Base-by-base conservation (phyloP, 1,140 invertebrate genomes). In the Calosoma granatense region DNA sequence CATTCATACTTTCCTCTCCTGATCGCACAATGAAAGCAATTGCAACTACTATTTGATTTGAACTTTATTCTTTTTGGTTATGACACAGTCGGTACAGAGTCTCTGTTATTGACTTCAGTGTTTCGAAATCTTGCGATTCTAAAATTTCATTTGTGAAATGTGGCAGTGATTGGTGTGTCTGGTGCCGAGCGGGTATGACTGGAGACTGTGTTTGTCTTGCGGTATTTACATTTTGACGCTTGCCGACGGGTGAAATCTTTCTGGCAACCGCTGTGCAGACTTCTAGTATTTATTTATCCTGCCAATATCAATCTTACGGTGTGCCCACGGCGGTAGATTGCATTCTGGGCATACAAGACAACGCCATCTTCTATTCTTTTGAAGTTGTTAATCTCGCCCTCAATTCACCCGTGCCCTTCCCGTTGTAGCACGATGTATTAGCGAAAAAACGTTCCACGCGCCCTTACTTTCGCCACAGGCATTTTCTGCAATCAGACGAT, bases 351-450 rank as follows among this genome's bases (percentile, higher is more conserved):
- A 17, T 11, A 47, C 41, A 47, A 47, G 41, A 47, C 41, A 47
- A 47, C 41, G 41, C 41, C 41, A 47, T 47, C 41, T 47, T 47
- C 41, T 47, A 17, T 47, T 47, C 41, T 47, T 47, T 47, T 47
- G 41, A 47, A 47, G 41, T 47, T 47, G 41, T 47, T 47, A 47
- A 47, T 47, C 41, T 47, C 41, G 15, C 41, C 41, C 41, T 17
- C 26, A 47, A 17, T 47, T 47, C 41, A 47, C 6, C 17, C 41
- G 41, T 17, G 41, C 15, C 41, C 6, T 17, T 47, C 17, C 9
- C 17, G 41, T n/a, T n/a, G 26, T 9, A 6, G 26, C 26, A 47
- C 41, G 41, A 47, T 11, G 41, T 47, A 47, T 47, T 47, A 47
- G 41, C 41, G 41, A 36, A 36, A 36, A 36, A 17, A 17, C 15